phyloP scores from a whole-genome alignment of 2,888 invertebrate genomes.

The Polietes domitor region DNA sequence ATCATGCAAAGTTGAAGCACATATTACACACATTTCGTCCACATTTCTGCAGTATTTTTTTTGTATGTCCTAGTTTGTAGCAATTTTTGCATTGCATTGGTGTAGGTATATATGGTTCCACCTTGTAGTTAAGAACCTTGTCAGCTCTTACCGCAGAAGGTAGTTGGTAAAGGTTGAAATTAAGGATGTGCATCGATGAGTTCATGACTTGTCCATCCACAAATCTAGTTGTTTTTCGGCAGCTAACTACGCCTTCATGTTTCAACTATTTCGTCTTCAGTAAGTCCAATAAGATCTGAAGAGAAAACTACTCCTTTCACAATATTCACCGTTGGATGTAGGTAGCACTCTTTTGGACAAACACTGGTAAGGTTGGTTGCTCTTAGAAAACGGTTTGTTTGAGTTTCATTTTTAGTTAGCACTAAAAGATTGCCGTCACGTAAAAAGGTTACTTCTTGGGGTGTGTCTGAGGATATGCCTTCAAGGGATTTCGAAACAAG shows the following conservation, averaged over 20 bases:
- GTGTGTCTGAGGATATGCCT: no score
- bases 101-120: no score
- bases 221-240: constrained; percentile 41
- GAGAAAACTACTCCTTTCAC: constrained; percentile 23
- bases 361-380: constrained; percentile 5
- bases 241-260: constrained; percentile 1
- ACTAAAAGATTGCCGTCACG: constrained; percentile 4
- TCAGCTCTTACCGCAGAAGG: no score
- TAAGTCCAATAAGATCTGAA: background rate
- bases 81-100: no score
- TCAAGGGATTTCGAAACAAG: no score
- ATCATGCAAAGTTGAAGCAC: constrained; percentile 33
- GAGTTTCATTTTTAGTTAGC: constrained; percentile 7
- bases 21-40: constrained; percentile 29
- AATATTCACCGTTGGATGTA: constrained; percentile 4
- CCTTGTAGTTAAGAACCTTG: no score
- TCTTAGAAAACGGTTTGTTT: background rate
- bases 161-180: no score
- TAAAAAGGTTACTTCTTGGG: background rate
- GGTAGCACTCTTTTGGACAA: background rate
- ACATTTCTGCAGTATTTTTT: constrained; percentile 27
- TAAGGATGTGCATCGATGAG: no score
- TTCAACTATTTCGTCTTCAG: background rate
- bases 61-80: no score
- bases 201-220: no score